Base-by-base conservation (phyloP, 2,888 invertebrate genomes). In the Drosophila maculinotata region DNA sequence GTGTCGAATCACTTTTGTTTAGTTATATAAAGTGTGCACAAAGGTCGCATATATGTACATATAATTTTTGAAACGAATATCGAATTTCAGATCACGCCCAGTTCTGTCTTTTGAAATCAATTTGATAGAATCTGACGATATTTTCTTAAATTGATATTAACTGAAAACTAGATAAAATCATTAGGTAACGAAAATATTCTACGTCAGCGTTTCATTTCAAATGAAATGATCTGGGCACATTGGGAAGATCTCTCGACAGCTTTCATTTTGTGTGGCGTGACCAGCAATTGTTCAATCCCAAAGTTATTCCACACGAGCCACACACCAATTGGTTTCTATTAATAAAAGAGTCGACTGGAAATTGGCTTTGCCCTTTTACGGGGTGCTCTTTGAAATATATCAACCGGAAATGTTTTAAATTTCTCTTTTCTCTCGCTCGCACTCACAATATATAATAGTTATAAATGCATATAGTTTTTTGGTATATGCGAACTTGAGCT, bases 271-370 rank as follows among this genome's bases (percentile, higher is more conserved):
- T 53, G 12, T 63, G 25, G 58, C 76, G 65, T 59, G 72, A 76
- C 52, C 51, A 48, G 14, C 72, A 48, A 71, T 63, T 71, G 56
- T 54, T 35, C 42, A 59, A 52, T 54, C 26, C 31, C 30, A 39
- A 49, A 47, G 17, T 35, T 52, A 64, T 45, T 44, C 52, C 59
- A 53, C 66, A 56, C 59, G 47, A 60, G 47, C 39, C 44, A 41
- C 28, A n/a, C 56, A 59, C 35, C 62, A 84, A 87, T 84, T 80
- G 81, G 68, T 70, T 80, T 84, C 78, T 77, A 80, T 80, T 80
- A 79, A 79, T 79, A 71, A 66, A 69, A 51, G 48, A 60, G 45
- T 30, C 64, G 60, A 72, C 56, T 68, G 48, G 72, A 72, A 79
- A 79, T 72, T 69, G 76, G 35, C 54, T 45, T 51, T 59, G 53